Conservation (phyloP, 2,888 invertebrate species). For the Acanthococcus lagerstroemiae region DNA sequence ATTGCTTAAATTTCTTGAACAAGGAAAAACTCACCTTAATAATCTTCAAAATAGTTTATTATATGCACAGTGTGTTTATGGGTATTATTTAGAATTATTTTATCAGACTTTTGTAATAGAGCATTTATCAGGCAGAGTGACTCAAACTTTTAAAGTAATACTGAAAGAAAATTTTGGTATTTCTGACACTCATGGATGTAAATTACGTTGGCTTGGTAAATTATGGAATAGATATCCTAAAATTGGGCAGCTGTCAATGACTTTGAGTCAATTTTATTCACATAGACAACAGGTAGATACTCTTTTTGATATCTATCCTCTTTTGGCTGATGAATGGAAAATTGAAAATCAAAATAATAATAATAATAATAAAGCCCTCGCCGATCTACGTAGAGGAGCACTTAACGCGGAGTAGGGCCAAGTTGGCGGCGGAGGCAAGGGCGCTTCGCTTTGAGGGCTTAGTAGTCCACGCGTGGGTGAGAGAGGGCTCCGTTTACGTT, state of each 20-base stretch:
- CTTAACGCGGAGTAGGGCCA: too few species aligned
- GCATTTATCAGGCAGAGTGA: conserved; percentile 2
- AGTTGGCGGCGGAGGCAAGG: too few species aligned
- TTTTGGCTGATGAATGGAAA: conserved; percentile 2
- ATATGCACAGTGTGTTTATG: conserved; percentile 10
- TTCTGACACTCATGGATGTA: conserved; percentile 6
- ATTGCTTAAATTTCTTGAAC: conserved; percentile 2
- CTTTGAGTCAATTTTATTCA: conserved; percentile 8
- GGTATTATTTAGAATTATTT: conserved; percentile 12
- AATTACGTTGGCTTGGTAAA: conserved; percentile 3
- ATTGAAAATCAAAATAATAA: background rate
- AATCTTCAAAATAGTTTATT: conserved; percentile 6
- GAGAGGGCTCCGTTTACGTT: too few species aligned
- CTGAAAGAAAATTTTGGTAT: conserved; percentile 15
- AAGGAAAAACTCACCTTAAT: conserved; percentile 4
- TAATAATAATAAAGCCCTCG: conserved; percentile 8
- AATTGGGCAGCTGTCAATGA: conserved; percentile 1
- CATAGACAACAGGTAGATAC: conserved; percentile 3
- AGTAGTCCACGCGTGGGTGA: too few species aligned
- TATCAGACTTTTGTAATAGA: conserved; percentile 12
- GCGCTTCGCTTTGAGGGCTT: too few species aligned
- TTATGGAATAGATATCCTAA: conserved; percentile 5
- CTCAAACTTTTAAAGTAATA: conserved; percentile 7
- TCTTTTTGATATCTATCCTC: conserved; percentile 5
- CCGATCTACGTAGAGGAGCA: too few species aligned